Percentiles rank a stretch among this genome's conserved stretches.
Conservation (phyloP, 2,113 vertebrate species). For the Sitta europaea region DNA sequence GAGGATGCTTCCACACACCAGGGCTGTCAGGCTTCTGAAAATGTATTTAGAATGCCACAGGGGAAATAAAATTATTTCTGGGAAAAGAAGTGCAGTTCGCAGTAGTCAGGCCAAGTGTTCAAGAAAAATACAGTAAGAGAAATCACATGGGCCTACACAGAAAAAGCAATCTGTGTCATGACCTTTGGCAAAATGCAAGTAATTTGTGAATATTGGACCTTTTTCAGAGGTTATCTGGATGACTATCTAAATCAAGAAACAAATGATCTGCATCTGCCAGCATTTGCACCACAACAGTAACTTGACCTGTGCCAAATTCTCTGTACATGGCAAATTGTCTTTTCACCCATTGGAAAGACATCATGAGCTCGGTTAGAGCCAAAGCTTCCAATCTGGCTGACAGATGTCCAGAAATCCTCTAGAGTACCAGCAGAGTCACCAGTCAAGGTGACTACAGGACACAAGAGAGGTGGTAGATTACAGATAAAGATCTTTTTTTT, state of each 20-base stretch:
- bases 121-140: background rate
- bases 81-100: background rate
- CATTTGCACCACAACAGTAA: background rate
- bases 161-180: background rate
- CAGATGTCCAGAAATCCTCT: background rate
- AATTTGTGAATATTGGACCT: background rate
- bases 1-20: background rate
- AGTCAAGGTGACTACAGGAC: background rate
- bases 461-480: background rate
- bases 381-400: background rate
- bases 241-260: background rate
- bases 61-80: background rate
- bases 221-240: background rate
- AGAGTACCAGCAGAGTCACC: background rate
- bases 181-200: background rate
- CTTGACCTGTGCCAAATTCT: background rate
- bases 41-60: background rate
- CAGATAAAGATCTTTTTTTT: background rate
- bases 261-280: background rate
- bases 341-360: background rate
- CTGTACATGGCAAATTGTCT: background rate
- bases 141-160: background rate
- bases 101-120: background rate
- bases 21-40: background rate
- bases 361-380: background rate